Conservation (phyloP, 2,113 vertebrate species). For the Cercopithecus mona region DNA sequence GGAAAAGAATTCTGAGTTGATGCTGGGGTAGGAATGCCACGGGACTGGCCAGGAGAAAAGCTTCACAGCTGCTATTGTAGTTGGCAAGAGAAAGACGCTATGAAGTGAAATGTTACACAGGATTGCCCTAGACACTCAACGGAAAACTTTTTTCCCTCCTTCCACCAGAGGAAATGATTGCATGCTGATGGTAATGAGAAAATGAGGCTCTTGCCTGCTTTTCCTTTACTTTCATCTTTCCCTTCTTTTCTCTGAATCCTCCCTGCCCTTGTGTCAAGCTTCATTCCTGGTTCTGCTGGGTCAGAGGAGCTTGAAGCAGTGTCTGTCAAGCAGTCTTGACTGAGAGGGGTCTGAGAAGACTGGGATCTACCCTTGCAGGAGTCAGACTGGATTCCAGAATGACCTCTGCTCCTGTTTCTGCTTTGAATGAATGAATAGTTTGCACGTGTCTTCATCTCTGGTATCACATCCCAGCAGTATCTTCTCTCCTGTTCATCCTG, state of each 20-base stretch:
- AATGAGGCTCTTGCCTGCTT: not conserved
- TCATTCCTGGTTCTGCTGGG: not conserved
- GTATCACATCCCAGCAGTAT: not conserved
- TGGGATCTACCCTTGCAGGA: not conserved
- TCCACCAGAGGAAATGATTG: conserved; percentile 41
- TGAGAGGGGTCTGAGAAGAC: not conserved
- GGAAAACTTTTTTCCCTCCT: not conserved
- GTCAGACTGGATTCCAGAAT: not conserved
- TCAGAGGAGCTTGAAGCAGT: not conserved
- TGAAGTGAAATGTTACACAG: not conserved
- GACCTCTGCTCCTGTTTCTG: conserved; percentile 4
- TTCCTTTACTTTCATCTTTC: not conserved
- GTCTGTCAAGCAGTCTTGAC: not conserved
- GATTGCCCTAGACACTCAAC: not conserved
- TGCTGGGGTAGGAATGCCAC: not conserved
- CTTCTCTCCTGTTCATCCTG: not conserved
- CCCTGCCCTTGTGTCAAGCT: not conserved
- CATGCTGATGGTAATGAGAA: not conserved
- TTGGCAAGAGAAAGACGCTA: conserved; percentile 7
- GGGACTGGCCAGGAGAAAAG: not conserved
- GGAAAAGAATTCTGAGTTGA: not conserved
- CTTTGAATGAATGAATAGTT: not conserved
- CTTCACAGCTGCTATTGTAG: not conserved
- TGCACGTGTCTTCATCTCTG: not conserved
- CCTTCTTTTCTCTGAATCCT: not conserved